Conservation (phyloP, 2,888 invertebrate genomes). For the Zele albiditarsus region DNA sequence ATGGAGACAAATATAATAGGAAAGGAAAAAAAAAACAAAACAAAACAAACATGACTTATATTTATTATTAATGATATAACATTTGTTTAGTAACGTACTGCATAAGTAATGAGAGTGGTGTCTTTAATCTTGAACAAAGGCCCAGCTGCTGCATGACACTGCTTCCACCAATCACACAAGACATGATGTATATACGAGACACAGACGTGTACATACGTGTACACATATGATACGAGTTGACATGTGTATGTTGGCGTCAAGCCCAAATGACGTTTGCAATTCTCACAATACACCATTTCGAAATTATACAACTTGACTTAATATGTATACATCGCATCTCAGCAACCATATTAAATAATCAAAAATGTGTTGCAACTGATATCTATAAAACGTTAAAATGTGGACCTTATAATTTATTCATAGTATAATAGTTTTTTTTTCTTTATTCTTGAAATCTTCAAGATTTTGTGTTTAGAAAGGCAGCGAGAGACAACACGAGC, state of each 20-base stretch:
- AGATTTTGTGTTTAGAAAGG: constrained; percentile 21
- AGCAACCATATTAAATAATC: neutral
- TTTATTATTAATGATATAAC: constrained; percentile 15
- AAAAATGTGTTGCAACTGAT: neutral
- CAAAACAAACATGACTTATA: neutral
- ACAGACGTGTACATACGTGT: neutral
- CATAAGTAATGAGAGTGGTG: constrained; percentile 12
- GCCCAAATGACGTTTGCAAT: constrained; percentile 28
- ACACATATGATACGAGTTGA: neutral
- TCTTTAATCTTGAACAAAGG: constrained; percentile 19
- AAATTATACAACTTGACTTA: constrained; percentile 6
- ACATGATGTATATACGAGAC: neutral
- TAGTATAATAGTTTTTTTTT: constrained; percentile 15
- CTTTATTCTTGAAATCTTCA: neutral
- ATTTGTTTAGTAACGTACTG: constrained; percentile 16
- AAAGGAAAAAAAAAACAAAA: neutral
- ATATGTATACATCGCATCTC: neutral
- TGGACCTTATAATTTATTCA: constrained; percentile 11
- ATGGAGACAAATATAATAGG: neutral
- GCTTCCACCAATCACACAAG: constrained; percentile 28
- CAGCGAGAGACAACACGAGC: constrained; percentile 4
- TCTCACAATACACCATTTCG: constrained; percentile 13
- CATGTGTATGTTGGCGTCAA: constrained; percentile 7
- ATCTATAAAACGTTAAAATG: neutral
- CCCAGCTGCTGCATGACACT: constrained; percentile 14